phyloP scores from a whole-genome alignment of 2,888 invertebrate genomes.

The Morpho achilles region DNA sequence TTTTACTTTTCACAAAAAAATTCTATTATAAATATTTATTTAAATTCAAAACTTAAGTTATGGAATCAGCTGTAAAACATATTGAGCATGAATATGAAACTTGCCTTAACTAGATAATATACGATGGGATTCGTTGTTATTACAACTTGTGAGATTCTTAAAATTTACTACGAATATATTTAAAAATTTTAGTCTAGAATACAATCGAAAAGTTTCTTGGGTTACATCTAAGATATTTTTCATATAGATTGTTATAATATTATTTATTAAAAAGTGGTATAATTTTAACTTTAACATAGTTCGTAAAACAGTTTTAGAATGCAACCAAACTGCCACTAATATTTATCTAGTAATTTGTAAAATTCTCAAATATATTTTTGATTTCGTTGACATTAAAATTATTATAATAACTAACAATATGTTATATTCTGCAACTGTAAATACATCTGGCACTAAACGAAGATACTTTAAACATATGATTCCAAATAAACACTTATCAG shows the following conservation, averaged over 20 bases:
- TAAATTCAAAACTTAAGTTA: slow-evolving; percentile 3
- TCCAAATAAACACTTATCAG: slow-evolving; percentile 8
- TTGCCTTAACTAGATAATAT: slow-evolving; percentile 18
- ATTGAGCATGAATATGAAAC: slow-evolving; percentile 6
- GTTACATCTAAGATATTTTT: slow-evolving; percentile 9
- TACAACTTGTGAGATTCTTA: slow-evolving; percentile 25
- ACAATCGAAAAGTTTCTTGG: slow-evolving; percentile 14
- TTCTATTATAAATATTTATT: neutral
- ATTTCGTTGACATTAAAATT: slow-evolving; percentile 22
- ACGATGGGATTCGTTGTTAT: slow-evolving; percentile 22
- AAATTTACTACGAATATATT: slow-evolving; percentile 17
- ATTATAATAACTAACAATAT: slow-evolving; percentile 21
- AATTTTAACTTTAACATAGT: slow-evolving; percentile 8
- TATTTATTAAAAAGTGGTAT: slow-evolving; percentile 9
- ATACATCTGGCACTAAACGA: slow-evolving; percentile 18
- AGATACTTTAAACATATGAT: slow-evolving; percentile 9
- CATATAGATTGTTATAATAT: slow-evolving; percentile 9
- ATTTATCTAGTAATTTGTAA: slow-evolving; percentile 9
- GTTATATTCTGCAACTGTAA: slow-evolving; percentile 14
- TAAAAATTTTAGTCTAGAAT: slow-evolving; percentile 12
- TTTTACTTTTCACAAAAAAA: neutral
- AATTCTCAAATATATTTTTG: slow-evolving; percentile 14
- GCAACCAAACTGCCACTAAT: slow-evolving; percentile 10
- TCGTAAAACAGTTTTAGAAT: slow-evolving; percentile 17
- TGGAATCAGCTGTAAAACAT: slow-evolving; percentile 6